These are phyloP conservation scores for Scyliorhinus canicula DNA, from an alignment of 2,797 vertebrate genomes.

Conservation along the genomic window DNA sequence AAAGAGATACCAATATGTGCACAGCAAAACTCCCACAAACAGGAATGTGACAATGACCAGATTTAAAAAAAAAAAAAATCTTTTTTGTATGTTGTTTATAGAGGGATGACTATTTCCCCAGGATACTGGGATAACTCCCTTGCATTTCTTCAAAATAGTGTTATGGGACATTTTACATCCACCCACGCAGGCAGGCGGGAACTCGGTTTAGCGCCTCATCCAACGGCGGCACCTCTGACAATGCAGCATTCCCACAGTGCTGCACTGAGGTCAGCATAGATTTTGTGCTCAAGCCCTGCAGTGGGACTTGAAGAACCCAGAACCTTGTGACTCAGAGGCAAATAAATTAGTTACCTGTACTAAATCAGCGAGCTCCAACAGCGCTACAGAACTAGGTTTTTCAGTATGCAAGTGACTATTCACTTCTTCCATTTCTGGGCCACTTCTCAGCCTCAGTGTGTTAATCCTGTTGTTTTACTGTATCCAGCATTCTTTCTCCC, in stretches of 20 bases:
- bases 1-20: no score
- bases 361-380: background rate
- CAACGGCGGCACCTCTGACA: background rate
- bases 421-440: no score
- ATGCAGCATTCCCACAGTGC: background rate
- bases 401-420: no score
- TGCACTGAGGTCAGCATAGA: background rate
- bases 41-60: background rate
- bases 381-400: no score
- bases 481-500: no score
- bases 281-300: background rate
- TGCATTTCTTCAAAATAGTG: background rate
- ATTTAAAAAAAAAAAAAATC: no score
- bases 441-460: no score
- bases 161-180: background rate
- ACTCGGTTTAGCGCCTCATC: background rate
- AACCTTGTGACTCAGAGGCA: background rate
- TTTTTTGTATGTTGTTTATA: background rate
- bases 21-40: background rate
- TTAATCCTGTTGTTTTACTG: no score
- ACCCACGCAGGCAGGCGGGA: background rate
- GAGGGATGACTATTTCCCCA: background rate
- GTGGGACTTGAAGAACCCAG: background rate
- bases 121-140: background rate
- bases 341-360: background rate